phyloP scores from a whole-genome alignment of 1,140 invertebrate genomes.

The Gryon sp. region DNA sequence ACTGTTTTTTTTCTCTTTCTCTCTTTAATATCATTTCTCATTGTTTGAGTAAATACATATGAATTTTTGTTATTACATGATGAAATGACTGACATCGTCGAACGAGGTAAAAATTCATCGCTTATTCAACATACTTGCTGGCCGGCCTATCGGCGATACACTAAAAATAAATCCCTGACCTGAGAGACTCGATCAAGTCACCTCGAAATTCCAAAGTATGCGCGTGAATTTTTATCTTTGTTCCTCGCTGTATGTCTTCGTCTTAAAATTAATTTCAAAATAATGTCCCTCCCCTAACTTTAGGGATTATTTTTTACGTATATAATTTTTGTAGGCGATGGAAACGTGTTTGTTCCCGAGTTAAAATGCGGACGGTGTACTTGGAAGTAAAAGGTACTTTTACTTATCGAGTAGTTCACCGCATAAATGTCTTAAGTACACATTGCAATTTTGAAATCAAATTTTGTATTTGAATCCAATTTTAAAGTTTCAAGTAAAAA shows the following conservation, averaged over 20 bases:
- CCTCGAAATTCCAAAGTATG: no score
- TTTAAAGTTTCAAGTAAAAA: no score
- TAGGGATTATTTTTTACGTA: constrained; percentile 52
- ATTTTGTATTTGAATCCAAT: no score
- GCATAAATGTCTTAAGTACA: constrained; percentile 54
- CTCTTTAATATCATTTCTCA: no score
- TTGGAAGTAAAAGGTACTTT: constrained; percentile 65
- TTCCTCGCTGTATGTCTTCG: constrained; percentile 13
- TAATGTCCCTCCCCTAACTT: constrained; percentile 21
- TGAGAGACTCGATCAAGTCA: constrained; percentile 1
- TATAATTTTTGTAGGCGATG: constrained; percentile 63
- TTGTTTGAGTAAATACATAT: constrained; percentile 28
- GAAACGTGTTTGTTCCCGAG: constrained; percentile 59
- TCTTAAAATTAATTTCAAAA: constrained; percentile 37
- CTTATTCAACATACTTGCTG: constrained; percentile 19
- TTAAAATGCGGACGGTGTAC: constrained; percentile 61
- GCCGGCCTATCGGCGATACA: constrained; percentile 1
- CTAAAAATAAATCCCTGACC: constrained; percentile 25
- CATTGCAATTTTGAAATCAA: constrained; percentile 12
- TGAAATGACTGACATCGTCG: constrained; percentile 24
- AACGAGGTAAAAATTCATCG: constrained; percentile 41
- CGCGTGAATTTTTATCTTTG: constrained; percentile 56
- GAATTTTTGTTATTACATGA: constrained; percentile 35
- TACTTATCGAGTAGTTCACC: constrained; percentile 64
- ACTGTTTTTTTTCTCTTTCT: constrained; percentile 1